Evolutionary conservation across 1,140 invertebrate genomes (phyloP).

Genomic region (Pararge aegeria): DNA sequence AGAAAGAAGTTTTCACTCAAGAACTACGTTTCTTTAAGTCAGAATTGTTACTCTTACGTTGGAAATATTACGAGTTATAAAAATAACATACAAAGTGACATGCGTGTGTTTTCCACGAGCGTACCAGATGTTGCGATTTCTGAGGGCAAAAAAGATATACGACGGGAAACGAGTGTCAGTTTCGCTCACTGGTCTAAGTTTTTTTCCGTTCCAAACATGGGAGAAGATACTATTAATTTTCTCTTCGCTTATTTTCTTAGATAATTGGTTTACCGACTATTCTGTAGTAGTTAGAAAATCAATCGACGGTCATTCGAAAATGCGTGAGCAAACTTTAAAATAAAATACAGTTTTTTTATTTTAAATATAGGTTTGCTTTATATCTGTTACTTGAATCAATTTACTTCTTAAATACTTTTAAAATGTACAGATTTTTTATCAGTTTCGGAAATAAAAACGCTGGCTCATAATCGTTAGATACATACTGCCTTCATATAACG

Average conservation of each 20-base stretch:
- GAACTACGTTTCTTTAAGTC: too few relatives aligned
- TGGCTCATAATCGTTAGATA: too few relatives aligned
- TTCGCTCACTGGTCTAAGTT: constrained; percentile 55
- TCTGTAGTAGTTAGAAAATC: constrained; percentile 20
- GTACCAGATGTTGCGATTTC: constrained; percentile 70
- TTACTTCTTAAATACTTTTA: too few relatives aligned
- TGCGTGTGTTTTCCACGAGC: constrained; percentile 41
- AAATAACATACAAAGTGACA: constrained; percentile 10
- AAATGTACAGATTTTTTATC: too few relatives aligned
- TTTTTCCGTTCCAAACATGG: constrained; percentile 52
- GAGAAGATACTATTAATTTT: constrained; percentile 40
- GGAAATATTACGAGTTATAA: constrained; percentile 11
- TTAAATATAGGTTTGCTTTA: too few relatives aligned
- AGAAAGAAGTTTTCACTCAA: too few relatives aligned
- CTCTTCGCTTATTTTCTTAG: constrained; percentile 30
- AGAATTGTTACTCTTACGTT: neutral
- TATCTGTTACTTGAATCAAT: too few relatives aligned
- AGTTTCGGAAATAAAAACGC: too few relatives aligned
- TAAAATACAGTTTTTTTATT: too few relatives aligned
- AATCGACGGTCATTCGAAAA: neutral
- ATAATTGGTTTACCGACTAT: constrained; percentile 34
- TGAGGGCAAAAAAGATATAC: constrained; percentile 62
- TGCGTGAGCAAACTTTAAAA: too few relatives aligned
- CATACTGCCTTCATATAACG: neutral
- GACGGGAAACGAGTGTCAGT: constrained; percentile 68